A percentile compares a stretch with the other conserved stretches of the same genome.
These are phyloP conservation scores for Acrocera orbiculus DNA, from an alignment of 2,888 invertebrate genomes.

Conservation along the genomic window DNA sequence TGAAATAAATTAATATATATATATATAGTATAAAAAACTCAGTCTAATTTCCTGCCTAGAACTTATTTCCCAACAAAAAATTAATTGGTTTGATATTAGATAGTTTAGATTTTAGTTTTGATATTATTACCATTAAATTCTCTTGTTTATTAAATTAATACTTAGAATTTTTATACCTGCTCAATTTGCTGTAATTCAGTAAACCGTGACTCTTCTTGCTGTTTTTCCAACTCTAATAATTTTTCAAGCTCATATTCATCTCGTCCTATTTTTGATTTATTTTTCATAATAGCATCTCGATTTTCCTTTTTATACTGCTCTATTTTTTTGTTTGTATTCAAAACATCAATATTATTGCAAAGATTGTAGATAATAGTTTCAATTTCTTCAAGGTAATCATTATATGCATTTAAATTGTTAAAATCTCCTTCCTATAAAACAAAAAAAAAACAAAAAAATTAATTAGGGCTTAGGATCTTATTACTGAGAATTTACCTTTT, in stretches of 20 bases:
- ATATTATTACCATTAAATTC: no score
- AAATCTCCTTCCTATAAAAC: conserved; percentile 65
- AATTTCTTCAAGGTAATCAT: conserved; percentile 91
- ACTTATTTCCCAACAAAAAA: no score
- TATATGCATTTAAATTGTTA: conserved; percentile 60
- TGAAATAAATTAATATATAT: no score
- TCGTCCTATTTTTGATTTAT: conserved; percentile 54
- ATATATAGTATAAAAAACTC: no score
- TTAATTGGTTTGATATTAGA: no score
- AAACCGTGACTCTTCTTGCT: conserved; percentile 54
- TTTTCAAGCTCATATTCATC: conserved; percentile 79
- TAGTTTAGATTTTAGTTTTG: no score
- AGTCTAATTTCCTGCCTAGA: no score
- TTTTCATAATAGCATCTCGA: conserved; percentile 63
- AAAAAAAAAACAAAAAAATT: not conserved
- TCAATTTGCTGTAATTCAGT: conserved; percentile 48
- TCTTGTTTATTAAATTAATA: no score
- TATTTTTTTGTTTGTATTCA: conserved; percentile 74
- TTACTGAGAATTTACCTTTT: conserved; percentile 35
- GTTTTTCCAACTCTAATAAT: conserved; percentile 63
- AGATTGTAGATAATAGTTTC: conserved; percentile 85
- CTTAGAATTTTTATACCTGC: no score
- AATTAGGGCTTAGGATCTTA: no score
- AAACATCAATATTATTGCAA: conserved; percentile 71
- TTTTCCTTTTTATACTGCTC: conserved; percentile 86